phyloP scores from a whole-genome alignment of 2,113 vertebrate genomes.

The Telmatochromis brachygnathus region DNA sequence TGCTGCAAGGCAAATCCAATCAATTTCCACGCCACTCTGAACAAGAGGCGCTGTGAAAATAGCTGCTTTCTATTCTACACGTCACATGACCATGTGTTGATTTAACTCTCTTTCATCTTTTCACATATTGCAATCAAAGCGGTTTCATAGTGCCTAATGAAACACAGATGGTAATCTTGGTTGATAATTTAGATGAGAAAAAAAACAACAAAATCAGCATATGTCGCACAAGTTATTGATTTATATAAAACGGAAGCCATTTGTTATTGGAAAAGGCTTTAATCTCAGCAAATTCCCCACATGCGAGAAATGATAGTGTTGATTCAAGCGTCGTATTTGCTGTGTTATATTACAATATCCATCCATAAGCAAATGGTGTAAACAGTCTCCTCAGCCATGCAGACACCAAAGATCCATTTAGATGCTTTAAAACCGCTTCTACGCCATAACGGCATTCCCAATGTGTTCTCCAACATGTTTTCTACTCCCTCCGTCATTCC shows the following conservation, averaged over 20 bases:
- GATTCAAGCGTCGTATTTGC: neutral
- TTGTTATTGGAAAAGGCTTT: neutral
- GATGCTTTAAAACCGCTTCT: neutral
- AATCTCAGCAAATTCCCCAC: conserved; percentile 8
- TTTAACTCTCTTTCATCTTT: conserved; percentile 6
- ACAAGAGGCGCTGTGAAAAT: neutral
- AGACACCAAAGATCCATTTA: neutral
- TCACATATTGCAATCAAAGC: neutral
- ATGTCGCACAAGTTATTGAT: conserved; percentile 16
- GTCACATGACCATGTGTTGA: conserved; percentile 1
- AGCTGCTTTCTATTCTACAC: neutral
- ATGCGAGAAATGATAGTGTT: neutral
- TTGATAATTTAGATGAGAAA: conserved; percentile 20
- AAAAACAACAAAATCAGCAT: neutral
- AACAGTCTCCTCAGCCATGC: neutral
- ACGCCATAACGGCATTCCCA: neutral
- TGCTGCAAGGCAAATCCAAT: neutral
- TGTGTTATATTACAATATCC: conserved; percentile 5
- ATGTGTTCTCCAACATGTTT: neutral
- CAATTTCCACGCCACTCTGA: neutral
- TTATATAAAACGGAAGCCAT: neutral
- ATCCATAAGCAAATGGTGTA: neutral
- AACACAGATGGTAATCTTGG: conserved; percentile 22
- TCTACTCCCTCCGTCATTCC: neutral
- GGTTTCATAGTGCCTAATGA: conserved; percentile 1